Percentiles rank a stretch among this genome's conserved stretches.
Evolutionary conservation across 2,888 invertebrate genomes (phyloP).

Genomic region (Drosophila quinaria): DNA sequence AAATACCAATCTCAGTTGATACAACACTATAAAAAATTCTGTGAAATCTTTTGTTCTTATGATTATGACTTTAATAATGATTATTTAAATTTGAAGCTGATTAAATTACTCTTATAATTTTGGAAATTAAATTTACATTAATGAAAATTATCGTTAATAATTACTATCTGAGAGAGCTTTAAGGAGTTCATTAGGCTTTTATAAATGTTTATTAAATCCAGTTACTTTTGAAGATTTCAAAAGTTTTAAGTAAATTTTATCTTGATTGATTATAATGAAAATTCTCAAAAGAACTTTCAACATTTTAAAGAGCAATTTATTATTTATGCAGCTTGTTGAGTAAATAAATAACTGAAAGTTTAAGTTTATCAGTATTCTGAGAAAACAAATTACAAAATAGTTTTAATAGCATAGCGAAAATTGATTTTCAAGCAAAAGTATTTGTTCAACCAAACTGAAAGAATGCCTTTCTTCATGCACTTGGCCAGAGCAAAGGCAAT

Average conservation of each 20-base stretch:
- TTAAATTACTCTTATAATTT: no score
- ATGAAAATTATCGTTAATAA: no score
- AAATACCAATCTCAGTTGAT: no score
- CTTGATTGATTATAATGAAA: no score
- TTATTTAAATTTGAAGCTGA: no score
- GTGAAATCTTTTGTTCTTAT: neutral
- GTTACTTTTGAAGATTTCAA: no score
- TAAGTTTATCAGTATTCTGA: neutral
- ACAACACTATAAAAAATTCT: neutral
- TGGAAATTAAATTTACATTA: neutral
- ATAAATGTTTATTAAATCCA: no score
- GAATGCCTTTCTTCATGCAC: conserved; percentile 19
- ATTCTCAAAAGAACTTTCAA: neutral
- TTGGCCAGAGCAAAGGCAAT: conserved; percentile 20
- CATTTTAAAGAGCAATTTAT: neutral
- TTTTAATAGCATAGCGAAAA: conserved; percentile 11
- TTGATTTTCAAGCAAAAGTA: conserved; percentile 29
- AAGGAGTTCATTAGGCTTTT: no score
- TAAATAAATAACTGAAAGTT: neutral
- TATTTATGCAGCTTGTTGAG: conserved; percentile 1
- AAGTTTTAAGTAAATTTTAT: no score
- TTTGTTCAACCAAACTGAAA: conserved; percentile 18
- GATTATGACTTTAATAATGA: neutral
- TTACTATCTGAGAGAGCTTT: no score
- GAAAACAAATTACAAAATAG: conserved; percentile 2